Evolutionary conservation across 2,113 vertebrate species (phyloP).

Genomic region (Heptranchias perlo): DNA sequence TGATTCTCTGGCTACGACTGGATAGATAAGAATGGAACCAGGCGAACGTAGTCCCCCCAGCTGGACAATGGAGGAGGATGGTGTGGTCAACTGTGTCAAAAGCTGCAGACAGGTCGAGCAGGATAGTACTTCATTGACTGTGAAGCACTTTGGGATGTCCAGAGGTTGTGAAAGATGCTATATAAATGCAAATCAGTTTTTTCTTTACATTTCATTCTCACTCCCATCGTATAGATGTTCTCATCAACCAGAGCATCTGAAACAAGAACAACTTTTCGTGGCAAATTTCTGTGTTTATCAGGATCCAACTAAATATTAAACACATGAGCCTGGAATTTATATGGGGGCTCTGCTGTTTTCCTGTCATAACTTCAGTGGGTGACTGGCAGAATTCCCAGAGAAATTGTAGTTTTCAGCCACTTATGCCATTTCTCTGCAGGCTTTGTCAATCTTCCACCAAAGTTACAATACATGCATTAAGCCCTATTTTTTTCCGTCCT

Average conservation of each 20-base stretch:
- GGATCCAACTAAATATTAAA: background rate
- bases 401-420: background rate
- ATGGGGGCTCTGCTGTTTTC: background rate
- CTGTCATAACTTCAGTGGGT: background rate
- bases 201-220: background rate
- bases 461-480: background rate
- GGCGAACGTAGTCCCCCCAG: too few species aligned
- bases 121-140: background rate
- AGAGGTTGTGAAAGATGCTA: background rate
- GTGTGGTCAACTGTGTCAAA: too few species aligned
- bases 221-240: background rate
- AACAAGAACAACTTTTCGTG: background rate
- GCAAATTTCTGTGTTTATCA: background rate
- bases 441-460: background rate
- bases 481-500: background rate
- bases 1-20: too few species aligned
- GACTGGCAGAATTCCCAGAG: background rate
- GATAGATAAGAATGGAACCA: too few species aligned
- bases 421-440: background rate
- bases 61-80: too few species aligned
- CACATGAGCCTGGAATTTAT: background rate
- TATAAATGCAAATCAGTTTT: slow-evolving; percentile 1
- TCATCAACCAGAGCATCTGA: background rate
- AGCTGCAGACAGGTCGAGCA: too few species aligned
- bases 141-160: background rate